Conservation (phyloP, 2,113 vertebrate genomes). For the Microtus pennsylvanicus region DNA sequence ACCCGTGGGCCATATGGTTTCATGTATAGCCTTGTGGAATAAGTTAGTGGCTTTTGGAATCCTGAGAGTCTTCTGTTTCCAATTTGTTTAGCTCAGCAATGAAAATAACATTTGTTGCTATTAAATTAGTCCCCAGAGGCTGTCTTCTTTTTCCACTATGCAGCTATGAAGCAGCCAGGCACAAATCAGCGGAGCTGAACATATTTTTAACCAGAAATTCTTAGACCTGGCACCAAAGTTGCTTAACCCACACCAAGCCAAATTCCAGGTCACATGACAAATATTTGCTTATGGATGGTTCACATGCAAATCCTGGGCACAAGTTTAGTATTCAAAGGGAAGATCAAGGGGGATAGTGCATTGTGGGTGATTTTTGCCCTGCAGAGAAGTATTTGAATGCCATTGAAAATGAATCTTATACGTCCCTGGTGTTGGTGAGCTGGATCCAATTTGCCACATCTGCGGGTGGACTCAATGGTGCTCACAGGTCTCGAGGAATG, state of each 20-base stretch:
- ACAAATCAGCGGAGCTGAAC: conserved; percentile 68
- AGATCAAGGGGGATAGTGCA: background rate
- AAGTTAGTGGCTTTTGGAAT: conserved; percentile 46
- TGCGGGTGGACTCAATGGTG: conserved; percentile 38
- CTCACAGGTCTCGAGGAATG: conserved; percentile 22
- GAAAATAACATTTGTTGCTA: conserved; percentile 71
- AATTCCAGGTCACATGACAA: background rate
- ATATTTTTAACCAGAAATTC: conserved; percentile 65
- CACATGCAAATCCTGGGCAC: background rate
- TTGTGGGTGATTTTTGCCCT: conserved; percentile 47
- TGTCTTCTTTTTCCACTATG: conserved; percentile 51
- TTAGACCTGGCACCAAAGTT: conserved; percentile 31
- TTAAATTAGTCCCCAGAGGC: conserved; percentile 67
- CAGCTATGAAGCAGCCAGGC: conserved; percentile 44
- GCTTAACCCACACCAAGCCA: background rate
- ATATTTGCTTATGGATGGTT: background rate
- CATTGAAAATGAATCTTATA: conserved; percentile 11
- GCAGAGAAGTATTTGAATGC: conserved; percentile 13
- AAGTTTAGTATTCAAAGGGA: conserved; percentile 14
- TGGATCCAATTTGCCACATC: conserved; percentile 48
- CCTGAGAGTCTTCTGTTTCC: conserved; percentile 52
- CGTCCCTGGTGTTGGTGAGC: background rate
- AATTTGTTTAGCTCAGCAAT: conserved; percentile 65
- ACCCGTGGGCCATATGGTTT: background rate
- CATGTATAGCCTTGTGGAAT: conserved; percentile 20